Base-by-base conservation (phyloP, 2,888 invertebrate genomes). In the Pseudococcus jackbeardsleyi region DNA sequence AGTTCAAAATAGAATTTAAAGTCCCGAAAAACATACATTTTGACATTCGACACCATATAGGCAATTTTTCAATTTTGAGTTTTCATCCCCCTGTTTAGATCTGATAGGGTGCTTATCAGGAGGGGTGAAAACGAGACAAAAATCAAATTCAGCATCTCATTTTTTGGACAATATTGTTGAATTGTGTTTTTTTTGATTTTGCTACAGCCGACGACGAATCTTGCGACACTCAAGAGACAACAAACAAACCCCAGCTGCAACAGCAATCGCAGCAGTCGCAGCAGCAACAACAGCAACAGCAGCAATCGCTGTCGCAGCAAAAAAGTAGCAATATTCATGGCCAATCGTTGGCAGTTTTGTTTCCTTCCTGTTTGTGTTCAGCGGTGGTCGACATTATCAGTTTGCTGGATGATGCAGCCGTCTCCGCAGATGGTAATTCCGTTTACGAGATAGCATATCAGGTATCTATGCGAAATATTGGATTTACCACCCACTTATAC, bases 361-460 rank as follows among this genome's bases (percentile, higher is more conserved):
- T 99, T 92, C 99, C 99, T 0, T 99, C 99, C 0, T 97, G 96
- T 79, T 93, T 99, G 39, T 99, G 99, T 91, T 96, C 98, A 0
- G 97, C 99, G 0, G 98, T 98, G 0, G 95, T 99, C 88, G 97
- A 97, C 91, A 98, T 99, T 89, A 96, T 99, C 17, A 95, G 96
- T 90, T 93, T 99, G 88, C 92, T 99, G 85, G 99, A 99, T 91
- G 99, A 99, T 92, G 96, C 98, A 0, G 98, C 99, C 1, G 98
- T 99, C 6, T 97, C 98, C 0, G 93, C 94, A 3, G 98, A 98
- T 91, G 99, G 99, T 0, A 96, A 96, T 91, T 96, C 97, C n/a
- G 99, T 99, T 0, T 98, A 98, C 91, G 98, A 99, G 93, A 96
- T 98, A 0, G 98, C 99, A 88, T 98, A 98, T 92, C 97, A 97